Percentiles rank a stretch among this genome's conserved stretches.
phyloP scores from a whole-genome alignment of 2,888 invertebrate species.

The Harpalus rufipes region DNA sequence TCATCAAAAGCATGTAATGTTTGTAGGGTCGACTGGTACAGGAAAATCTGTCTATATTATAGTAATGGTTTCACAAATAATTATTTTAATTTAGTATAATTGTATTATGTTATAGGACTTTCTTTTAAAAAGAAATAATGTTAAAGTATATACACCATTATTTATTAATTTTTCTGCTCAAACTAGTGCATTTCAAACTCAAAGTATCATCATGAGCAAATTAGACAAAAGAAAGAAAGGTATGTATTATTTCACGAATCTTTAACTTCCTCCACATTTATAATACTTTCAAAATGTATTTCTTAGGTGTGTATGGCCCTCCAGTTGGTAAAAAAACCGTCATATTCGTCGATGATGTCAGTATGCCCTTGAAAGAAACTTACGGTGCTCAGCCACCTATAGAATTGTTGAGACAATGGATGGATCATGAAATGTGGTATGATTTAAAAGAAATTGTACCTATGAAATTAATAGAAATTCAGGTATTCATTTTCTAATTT shows the following conservation, averaged over 20 bases:
- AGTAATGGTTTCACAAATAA: conserved; percentile 74
- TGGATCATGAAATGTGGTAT: conserved; percentile 95
- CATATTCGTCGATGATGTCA: conserved; percentile 97
- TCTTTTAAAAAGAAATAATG: conserved; percentile 89
- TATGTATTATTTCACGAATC: conserved; percentile 68
- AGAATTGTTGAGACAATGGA: conserved; percentile 92
- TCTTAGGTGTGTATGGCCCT: conserved; percentile 91
- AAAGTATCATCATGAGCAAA: conserved; percentile 96
- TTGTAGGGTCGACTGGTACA: conserved; percentile 96
- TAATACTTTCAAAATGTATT: too few relatives aligned
- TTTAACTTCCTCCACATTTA: too few relatives aligned
- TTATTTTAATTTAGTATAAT: conserved; percentile 12
- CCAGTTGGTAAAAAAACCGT: conserved; percentile 93
- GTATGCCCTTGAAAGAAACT: conserved; percentile 93
- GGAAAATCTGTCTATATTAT: conserved; percentile 95
- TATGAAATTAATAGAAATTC: conserved; percentile 90
- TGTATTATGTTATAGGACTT: conserved; percentile 81
- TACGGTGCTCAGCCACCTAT: conserved; percentile 98
- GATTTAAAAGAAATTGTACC: conserved; percentile 89
- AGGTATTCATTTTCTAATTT: conserved; percentile 78
- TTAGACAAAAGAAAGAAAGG: conserved; percentile 95
- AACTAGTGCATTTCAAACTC: conserved; percentile 95
- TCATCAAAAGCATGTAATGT: conserved; percentile 90
- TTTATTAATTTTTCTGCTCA: conserved; percentile 96
- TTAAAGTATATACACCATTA: conserved; percentile 88